Evolutionary conservation across 1,140 invertebrate species (phyloP), one percentile per base, ranked within the genome.

Genomic region (Metopolophium dirhodum): DNA sequence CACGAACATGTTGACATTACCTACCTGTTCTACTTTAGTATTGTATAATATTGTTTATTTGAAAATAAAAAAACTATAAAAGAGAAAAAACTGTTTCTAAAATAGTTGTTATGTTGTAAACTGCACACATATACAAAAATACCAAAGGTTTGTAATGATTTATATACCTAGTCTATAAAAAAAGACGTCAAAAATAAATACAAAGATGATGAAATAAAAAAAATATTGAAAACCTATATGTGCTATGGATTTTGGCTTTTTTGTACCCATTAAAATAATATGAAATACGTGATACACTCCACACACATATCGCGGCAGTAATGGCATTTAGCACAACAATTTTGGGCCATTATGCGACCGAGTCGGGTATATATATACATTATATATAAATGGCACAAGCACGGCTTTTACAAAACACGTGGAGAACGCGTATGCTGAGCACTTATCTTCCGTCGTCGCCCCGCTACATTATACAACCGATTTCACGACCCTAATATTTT

Each of bases 291-390:
- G 11, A 68, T 14, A n/a, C 4, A 86, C 41, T 57, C 4, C 20
- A 45, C 82, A 26, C 77, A 54, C 82, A 86, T 41, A 54, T 37
- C 91, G 4, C 23, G 54, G 57, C 18, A 22, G 89, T 35, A 41
- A 45, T 68, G 57, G 54, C 77, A 83, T 83, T 93, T 83, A 92
- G 51, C 26, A 37, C 91, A 85, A 93, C 51, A n/a, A 77, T 93
- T 93, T 93, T 86, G 57, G 82, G 82, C 91, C 49, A 93, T 93
- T 93, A 93, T 93, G 14, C 49, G 77, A 30, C 49, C 8, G n/a
- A 11, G 37, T 37, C 26, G 30, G 14, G n/a, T 77, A 7, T n/a
- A 18, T 68, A n/a, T 57, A 26, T 51, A 85, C 49, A 49, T 77
- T 54, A 30, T 30, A 77, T n/a, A 18, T n/a, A 77, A 18, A 77